Conservation (phyloP, 2,113 vertebrate species). For the Anser cygnoides region DNA sequence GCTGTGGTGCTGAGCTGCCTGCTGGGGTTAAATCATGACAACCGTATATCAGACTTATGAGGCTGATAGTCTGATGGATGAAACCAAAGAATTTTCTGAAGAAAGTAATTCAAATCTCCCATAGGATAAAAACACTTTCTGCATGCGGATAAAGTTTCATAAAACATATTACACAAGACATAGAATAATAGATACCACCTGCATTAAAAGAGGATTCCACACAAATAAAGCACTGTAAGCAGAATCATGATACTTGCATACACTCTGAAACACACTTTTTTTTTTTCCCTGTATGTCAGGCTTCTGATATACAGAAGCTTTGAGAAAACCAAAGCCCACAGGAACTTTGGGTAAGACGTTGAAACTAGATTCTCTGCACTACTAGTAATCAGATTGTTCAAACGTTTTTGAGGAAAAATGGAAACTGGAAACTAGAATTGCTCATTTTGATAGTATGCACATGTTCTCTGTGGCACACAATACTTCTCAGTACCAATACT, state of each 20-base stretch:
- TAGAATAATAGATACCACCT: not conserved
- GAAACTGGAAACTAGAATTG: not conserved
- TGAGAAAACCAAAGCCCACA: too few species aligned
- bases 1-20: too few species aligned
- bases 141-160: not conserved
- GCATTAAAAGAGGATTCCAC: not conserved
- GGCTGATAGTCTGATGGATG: not conserved
- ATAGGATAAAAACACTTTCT: not conserved
- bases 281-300: too few species aligned
- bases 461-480: not conserved
- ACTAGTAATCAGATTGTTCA: not conserved
- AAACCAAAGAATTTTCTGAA: conserved; percentile 18
- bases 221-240: not conserved
- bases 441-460: not conserved
- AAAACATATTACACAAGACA: not conserved
- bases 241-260: not conserved
- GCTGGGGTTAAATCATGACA: too few species aligned
- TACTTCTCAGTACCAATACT: too few species aligned
- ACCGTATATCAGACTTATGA: conserved; percentile 15
- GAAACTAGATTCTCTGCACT: not conserved
- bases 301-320: too few species aligned
- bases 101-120: conserved; percentile 12
- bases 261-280: not conserved
- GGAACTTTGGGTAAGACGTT: not conserved
- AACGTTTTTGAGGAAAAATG: not conserved